These are phyloP conservation scores for Nyctereutes procyonoides DNA, from an alignment of 2,113 vertebrate species.

Conservation along the genomic window DNA sequence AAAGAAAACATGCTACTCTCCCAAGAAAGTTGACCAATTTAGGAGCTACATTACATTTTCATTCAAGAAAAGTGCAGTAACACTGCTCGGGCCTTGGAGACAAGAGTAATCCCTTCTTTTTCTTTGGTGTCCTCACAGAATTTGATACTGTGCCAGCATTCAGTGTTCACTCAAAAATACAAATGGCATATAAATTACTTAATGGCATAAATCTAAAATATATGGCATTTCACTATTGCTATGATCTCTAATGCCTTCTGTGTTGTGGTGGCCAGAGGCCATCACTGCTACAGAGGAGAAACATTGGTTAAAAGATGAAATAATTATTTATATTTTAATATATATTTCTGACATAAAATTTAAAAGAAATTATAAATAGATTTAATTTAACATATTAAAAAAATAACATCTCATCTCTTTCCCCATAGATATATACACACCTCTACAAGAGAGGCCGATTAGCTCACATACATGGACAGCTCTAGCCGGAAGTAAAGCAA, in stretches of 20 bases:
- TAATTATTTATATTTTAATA: constrained; percentile 27
- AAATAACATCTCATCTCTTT: not conserved
- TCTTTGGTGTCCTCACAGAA: not conserved
- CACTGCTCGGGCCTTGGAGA: not conserved
- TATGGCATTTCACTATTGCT: not conserved
- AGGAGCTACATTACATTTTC: not conserved
- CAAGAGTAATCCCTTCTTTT: not conserved
- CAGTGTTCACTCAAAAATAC: not conserved
- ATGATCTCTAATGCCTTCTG: not conserved
- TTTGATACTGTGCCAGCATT: not conserved
- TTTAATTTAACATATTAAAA: not conserved
- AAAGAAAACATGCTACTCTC: not conserved
- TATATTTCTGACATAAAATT: not conserved
- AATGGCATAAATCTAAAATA: not conserved
- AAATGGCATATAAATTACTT: not conserved
- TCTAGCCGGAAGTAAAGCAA: not conserved
- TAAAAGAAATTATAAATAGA: constrained; percentile 14
- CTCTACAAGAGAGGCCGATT: not conserved
- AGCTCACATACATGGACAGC: not conserved
- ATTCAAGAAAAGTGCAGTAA: not conserved
- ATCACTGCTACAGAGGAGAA: not conserved
- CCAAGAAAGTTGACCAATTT: constrained; percentile 33
- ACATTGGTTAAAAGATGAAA: not conserved
- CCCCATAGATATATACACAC: not conserved
- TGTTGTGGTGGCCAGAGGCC: not conserved